Evolutionary conservation across 2,797 vertebrate genomes (phyloP), one percentile per base, ranked within the genome.

Genomic region (Tympanoctomys barrerae): DNA sequence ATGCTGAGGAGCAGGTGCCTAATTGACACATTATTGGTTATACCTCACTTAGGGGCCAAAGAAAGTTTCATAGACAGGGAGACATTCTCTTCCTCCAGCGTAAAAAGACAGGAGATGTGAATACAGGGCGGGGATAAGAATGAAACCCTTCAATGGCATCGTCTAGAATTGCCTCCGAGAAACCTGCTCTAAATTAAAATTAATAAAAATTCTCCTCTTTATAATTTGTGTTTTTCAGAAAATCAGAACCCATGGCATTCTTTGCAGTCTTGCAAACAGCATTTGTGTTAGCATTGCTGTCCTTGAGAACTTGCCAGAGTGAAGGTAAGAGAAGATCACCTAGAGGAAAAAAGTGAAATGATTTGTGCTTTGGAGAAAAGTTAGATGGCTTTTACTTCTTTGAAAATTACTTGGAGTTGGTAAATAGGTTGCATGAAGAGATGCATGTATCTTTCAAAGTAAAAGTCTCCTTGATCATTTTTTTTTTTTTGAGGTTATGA

Each of bases 311-410:
- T 21, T 70, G 73, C 46, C 89, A 90, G 61, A 91, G 70, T 49
- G 73, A 98, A 98, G 98, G 98, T 99, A 98, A 97, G 81, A 86
- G 36, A 24, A 54, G 77, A 22, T 22, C 75, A 2, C 10, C 3
- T 28, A 13, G 11, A 57, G 22, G 81, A 11, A 46, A 13, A 46
- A 46, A 85, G 75, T 11, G 9, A 78, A 16, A 54, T 77, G 6
- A 42, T 61, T 7, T 31, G 14, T 92, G 19, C 39, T 91, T 61
- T 68, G 64, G 68, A 71, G 85, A 79, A 85, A 46, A 84, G 26
- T 57, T 61, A n/a, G 13, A 22, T 24, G 21, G 39, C 18, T 42
- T 5, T 31, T 36, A 85, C 28, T 39, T 87, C 33, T 87, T 94
- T 92, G 22, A 59, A 91, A 91, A 78, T 94, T 85, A 75, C 21